phyloP scores from a whole-genome alignment of 2,797 vertebrate genomes.

The Hyperoplus immaculatus region DNA sequence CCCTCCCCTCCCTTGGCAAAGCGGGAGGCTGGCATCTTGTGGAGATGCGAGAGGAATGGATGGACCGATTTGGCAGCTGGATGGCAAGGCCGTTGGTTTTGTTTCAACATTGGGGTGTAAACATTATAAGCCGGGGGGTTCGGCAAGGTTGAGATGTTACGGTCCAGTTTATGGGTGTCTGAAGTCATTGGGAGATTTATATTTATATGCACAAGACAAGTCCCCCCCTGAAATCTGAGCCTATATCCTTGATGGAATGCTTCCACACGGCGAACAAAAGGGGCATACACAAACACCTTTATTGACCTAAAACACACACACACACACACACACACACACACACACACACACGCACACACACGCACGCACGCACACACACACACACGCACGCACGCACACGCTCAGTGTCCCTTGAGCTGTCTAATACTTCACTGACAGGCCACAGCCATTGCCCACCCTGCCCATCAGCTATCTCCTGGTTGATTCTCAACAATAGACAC shows the following conservation, averaged over 20 bases:
- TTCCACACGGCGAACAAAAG: slow-evolving; percentile 26
- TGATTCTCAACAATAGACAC: slow-evolving; percentile 28
- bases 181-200: too few relatives aligned
- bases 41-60: slow-evolving; percentile 43
- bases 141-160: too few relatives aligned
- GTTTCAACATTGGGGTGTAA: too few relatives aligned
- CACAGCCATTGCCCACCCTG: slow-evolving; percentile 27
- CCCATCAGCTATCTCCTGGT: slow-evolving; percentile 24
- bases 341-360: slow-evolving; percentile 19
- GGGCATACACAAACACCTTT: slow-evolving; percentile 26
- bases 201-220: too few relatives aligned
- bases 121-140: too few relatives aligned
- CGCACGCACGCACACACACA: too few relatives aligned
- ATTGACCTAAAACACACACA: slow-evolving; percentile 8
- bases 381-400: too few relatives aligned
- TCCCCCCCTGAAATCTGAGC: too few relatives aligned
- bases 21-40: slow-evolving; percentile 23
- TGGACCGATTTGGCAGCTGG: slow-evolving; percentile 31
- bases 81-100: background rate
- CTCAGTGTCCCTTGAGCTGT: slow-evolving; percentile 55
- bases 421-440: slow-evolving; percentile 39
- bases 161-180: too few relatives aligned
- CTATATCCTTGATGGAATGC: slow-evolving; percentile 42
- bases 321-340: slow-evolving; percentile 22
- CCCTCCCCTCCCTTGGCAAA: background rate